These are phyloP conservation scores for Nomada hirtipes DNA, from an alignment of 2,888 invertebrate genomes.

Conservation along the genomic window DNA sequence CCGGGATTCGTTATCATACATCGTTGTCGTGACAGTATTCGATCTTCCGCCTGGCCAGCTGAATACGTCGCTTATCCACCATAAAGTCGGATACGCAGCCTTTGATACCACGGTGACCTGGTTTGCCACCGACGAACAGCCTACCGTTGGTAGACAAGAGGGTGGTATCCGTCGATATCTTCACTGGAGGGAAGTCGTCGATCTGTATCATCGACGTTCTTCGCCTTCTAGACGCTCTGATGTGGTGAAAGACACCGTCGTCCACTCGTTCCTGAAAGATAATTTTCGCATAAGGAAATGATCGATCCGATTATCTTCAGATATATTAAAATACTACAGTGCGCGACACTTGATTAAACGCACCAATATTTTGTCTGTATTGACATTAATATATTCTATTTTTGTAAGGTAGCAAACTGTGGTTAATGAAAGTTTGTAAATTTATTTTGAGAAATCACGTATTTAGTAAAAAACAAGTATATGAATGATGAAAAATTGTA, in stretches of 20 bases:
- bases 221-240: conserved; percentile 79
- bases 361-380: too few species aligned
- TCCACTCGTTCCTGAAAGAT: conserved; percentile 79
- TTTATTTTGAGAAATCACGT: background rate
- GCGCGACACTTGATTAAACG: too few species aligned
- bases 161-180: conserved; percentile 76
- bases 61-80: conserved; percentile 80
- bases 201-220: conserved; percentile 80
- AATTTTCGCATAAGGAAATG: background rate
- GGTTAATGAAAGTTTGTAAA: too few species aligned
- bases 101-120: conserved; percentile 80
- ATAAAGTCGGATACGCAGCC: conserved; percentile 82
- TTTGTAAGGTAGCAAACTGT: too few species aligned
- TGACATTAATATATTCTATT: too few species aligned
- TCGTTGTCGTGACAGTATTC: conserved; percentile 83
- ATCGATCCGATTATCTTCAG: background rate
- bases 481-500: too few species aligned
- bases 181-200: conserved; percentile 77
- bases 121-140: conserved; percentile 82
- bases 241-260: conserved; percentile 81
- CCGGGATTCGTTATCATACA: conserved; percentile 79
- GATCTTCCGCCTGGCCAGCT: conserved; percentile 80
- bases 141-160: conserved; percentile 82
- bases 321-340: too few species aligned
- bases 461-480: background rate